Evolutionary conservation across 2,113 vertebrate species (phyloP).

Genomic region (Spheniscus mendiculus): DNA sequence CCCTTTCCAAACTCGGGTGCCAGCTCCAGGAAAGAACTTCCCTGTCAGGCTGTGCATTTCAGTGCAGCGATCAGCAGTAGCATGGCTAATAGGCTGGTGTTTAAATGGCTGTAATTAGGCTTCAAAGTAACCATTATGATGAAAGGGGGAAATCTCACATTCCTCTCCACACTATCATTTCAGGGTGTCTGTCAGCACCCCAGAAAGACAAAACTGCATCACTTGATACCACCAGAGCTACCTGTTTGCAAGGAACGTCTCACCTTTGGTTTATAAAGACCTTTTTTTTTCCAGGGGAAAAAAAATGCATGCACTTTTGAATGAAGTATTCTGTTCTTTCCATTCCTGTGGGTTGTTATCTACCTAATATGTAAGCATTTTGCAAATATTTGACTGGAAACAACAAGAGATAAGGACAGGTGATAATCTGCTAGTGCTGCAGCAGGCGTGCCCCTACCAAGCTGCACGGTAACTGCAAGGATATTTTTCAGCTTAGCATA

Average conservation of each 20-base stretch:
- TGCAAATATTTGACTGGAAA: slow-evolving; percentile 53
- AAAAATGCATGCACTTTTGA: neutral
- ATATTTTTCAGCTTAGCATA: neutral
- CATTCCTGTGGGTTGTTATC: slow-evolving; percentile 39
- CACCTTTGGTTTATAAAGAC: neutral
- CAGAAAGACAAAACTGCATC: slow-evolving; percentile 9
- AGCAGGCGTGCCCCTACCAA: neutral
- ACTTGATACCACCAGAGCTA: neutral
- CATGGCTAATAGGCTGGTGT: neutral
- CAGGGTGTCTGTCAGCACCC: slow-evolving; percentile 34
- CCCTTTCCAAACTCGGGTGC: neutral
- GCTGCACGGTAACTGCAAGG: neutral
- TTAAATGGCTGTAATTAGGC: slow-evolving; percentile 50
- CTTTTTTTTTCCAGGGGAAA: neutral
- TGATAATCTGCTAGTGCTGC: neutral
- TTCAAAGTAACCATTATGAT: slow-evolving; percentile 64
- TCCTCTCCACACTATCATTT: slow-evolving; percentile 48
- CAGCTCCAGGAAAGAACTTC: neutral
- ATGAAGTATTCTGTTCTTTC: neutral
- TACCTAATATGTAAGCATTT: neutral
- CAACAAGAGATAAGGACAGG: neutral
- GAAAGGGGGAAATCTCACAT: slow-evolving; percentile 53
- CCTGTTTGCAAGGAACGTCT: neutral
- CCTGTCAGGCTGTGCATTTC: neutral
- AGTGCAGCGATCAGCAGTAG: neutral